Conservation (phyloP, 2,113 vertebrate genomes). For the Halcyon senegalensis region DNA sequence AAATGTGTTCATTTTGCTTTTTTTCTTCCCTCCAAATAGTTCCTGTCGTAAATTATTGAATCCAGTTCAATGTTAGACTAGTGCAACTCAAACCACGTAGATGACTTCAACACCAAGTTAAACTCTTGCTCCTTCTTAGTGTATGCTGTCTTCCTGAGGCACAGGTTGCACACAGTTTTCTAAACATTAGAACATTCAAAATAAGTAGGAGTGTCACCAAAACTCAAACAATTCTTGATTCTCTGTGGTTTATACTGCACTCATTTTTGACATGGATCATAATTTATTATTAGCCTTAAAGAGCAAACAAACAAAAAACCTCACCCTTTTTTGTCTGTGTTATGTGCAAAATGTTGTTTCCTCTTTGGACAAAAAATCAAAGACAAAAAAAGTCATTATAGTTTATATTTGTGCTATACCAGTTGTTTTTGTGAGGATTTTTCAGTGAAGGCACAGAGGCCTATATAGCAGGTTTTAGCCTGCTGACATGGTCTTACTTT, state of each 20-base stretch:
- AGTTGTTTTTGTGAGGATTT: background rate
- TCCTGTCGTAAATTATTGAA: background rate
- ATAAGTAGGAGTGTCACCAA: background rate
- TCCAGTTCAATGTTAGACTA: background rate
- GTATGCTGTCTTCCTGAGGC: rapidly evolving
- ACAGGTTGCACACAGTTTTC: background rate
- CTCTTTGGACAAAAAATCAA: background rate
- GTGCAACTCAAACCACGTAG: background rate
- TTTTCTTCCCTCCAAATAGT: background rate
- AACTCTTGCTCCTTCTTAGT: background rate
- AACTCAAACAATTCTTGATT: background rate
- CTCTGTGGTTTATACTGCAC: background rate
- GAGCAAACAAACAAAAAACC: background rate
- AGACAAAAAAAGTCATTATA: background rate
- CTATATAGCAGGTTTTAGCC: background rate
- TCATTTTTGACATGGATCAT: background rate
- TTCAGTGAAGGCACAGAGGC: background rate
- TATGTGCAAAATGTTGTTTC: background rate
- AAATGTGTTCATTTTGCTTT: background rate
- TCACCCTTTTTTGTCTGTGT: background rate
- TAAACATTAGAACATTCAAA: background rate
- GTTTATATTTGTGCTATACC: background rate
- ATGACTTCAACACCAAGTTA: background rate
- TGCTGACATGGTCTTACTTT: background rate
- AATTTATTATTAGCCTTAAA: background rate